Conservation (phyloP, 1,140 invertebrate genomes). For the Nasonia longicornis region DNA sequence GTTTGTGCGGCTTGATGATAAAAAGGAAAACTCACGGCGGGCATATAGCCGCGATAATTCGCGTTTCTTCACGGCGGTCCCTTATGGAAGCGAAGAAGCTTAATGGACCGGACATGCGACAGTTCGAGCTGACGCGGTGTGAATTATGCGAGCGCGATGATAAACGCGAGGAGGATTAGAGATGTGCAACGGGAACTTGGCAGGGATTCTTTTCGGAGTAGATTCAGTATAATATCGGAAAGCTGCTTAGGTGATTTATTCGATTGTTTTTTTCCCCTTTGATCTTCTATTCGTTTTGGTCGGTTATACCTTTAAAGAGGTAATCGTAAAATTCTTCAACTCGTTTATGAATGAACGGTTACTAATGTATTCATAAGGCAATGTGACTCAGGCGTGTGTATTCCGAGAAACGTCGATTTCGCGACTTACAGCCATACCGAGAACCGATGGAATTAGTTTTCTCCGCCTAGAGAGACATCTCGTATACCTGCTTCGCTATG, state of each 20-base stretch:
- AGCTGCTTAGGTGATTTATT: neutral
- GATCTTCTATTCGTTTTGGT: neutral
- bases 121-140: slow-evolving; percentile 29
- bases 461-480: neutral
- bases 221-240: neutral
- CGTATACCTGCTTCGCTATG: neutral
- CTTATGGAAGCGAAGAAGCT: neutral
- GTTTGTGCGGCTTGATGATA: neutral
- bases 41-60: neutral
- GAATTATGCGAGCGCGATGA: slow-evolving; percentile 36
- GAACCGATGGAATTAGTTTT: neutral
- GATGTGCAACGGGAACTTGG: neutral
- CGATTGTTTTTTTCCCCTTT: neutral
- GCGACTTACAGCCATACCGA: neutral
- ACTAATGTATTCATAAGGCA: neutral
- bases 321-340: too few relatives aligned
- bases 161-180: slow-evolving; percentile 33
- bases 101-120: slow-evolving; percentile 37
- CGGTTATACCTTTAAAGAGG: too few relatives aligned
- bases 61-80: slow-evolving; percentile 11
- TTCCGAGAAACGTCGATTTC: neutral
- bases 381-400: neutral
- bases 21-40: neutral
- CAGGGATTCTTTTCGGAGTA: neutral
- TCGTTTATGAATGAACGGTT: too few relatives aligned